Conservation (phyloP, 1,140 invertebrate genomes). For the Cardiocondyla obscurior region DNA sequence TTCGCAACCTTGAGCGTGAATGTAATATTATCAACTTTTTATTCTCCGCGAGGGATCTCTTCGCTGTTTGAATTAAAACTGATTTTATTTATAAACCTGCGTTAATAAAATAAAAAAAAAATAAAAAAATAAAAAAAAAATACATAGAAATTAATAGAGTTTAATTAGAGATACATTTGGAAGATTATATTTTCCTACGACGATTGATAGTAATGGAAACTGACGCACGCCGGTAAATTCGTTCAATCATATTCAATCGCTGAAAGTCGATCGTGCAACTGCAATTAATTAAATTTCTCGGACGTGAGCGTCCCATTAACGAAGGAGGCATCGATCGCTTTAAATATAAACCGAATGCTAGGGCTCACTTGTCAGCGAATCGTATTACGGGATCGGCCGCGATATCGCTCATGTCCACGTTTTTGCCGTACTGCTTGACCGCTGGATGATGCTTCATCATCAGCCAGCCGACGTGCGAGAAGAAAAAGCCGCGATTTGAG, state of each 20-base stretch:
- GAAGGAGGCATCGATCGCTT: neutral
- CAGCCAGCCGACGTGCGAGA: constrained; percentile 93
- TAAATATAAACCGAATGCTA: neutral
- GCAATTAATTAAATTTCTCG: neutral
- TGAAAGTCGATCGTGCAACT: neutral
- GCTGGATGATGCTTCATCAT: constrained; percentile 91
- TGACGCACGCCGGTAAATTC: neutral
- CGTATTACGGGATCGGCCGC: constrained; percentile 89
- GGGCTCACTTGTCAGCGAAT: constrained; percentile 88
- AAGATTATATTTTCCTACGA: neutral
- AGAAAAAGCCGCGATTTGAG: constrained; percentile 92
- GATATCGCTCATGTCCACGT: constrained; percentile 91
- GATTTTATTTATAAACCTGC: too few species aligned
- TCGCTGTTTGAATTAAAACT: too few species aligned
- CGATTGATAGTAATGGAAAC: neutral
- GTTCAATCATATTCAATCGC: neutral
- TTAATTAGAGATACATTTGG: neutral
- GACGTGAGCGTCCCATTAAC: neutral
- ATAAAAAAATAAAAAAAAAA: too few species aligned
- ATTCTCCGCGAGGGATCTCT: neutral
- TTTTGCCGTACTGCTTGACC: constrained; percentile 86
- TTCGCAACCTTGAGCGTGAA: neutral
- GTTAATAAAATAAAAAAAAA: too few species aligned
- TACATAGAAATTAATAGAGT: neutral
- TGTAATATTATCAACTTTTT: constrained; percentile 2